Conservation (phyloP, 2,888 invertebrate species). For the Platycheirus rosarum region DNA sequence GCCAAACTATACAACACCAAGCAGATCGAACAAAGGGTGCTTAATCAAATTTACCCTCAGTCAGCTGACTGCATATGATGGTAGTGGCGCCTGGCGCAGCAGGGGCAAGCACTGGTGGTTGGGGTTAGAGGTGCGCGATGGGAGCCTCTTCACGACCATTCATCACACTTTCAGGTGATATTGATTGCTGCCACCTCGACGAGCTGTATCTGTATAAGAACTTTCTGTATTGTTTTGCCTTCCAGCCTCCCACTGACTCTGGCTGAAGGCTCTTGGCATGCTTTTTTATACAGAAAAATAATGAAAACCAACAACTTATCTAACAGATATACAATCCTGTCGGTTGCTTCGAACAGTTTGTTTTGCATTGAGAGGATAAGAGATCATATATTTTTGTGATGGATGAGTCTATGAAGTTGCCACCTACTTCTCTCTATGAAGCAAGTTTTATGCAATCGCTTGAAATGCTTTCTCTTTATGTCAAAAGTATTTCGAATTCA, state of each 20-base stretch:
- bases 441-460: no score
- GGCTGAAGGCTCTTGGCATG: conserved; percentile 38
- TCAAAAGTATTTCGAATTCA: no score
- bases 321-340: conserved; percentile 7
- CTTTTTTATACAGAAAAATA: conserved; percentile 4
- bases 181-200: conserved; percentile 56
- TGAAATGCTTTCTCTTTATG: no score
- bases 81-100: neutral
- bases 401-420: no score
- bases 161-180: conserved; percentile 59
- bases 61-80: conserved; percentile 41
- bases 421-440: no score
- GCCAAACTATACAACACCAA: conserved; percentile 57
- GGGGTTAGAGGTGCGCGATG: neutral
- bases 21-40: conserved; percentile 64
- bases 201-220: neutral
- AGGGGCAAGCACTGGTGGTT: neutral
- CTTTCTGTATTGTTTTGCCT: neutral
- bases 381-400: no score
- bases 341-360: neutral
- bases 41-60: conserved; percentile 69
- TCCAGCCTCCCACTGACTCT: no score
- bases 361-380: conserved; percentile 15
- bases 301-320: conserved; percentile 18
- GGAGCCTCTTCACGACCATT: conserved; percentile 46